Base-by-base conservation (phyloP, 2,888 invertebrate species). In the Candidula unifasciata region DNA sequence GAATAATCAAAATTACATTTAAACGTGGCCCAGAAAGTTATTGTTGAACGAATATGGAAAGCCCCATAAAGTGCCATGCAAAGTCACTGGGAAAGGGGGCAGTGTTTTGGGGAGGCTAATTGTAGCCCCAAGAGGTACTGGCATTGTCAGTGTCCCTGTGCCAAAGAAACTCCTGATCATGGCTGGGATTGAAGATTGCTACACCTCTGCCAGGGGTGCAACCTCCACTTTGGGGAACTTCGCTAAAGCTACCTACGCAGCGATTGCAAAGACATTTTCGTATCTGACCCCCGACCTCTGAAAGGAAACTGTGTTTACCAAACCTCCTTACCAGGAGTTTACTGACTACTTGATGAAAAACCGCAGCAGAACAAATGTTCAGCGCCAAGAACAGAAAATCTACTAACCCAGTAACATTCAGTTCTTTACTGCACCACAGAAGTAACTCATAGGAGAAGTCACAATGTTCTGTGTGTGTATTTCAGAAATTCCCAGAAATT, bases 31-130 rank as follows among this genome's bases (percentile, higher is more conserved):
- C n/a, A n/a, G n/a, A n/a, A n/a, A n/a, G n/a, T n/a, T n/a, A n/a
- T n/a, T n/a, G n/a, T n/a, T n/a, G n/a, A 99, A 99, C 95, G 99
- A 99, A 95, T 98, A 99, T 92, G 99, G 99, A 93, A 97, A 97
- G 93, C 99, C 99, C 71, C 99, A 99, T 94, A 99, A 99, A 27
- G 99, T 99, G 64, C 99, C 99, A 82, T 99, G 99, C 96, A 99
- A 99, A 96, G 97, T 99, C 24, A 99, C 99, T 88, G 99, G 99
- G 86, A 99, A 99, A 95, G 99, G 99, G 94, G 99, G 99, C 91
- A 99, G 99, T 37, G 99, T 99, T 57, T 96, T 97, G 60, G 99
- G 99, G 91, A 96, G 99, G 92, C 95, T 99, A 92, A 99, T 99
- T 93, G 99, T 99, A 66, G 99, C 99, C 83, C 99, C 99, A 44